Evolutionary conservation across 30 jellyfish, hydroid and myxozoan genomes (phyloP), one percentile per base, ranked within the genome.

Genomic region (Rhopilema esculentum): DNA sequence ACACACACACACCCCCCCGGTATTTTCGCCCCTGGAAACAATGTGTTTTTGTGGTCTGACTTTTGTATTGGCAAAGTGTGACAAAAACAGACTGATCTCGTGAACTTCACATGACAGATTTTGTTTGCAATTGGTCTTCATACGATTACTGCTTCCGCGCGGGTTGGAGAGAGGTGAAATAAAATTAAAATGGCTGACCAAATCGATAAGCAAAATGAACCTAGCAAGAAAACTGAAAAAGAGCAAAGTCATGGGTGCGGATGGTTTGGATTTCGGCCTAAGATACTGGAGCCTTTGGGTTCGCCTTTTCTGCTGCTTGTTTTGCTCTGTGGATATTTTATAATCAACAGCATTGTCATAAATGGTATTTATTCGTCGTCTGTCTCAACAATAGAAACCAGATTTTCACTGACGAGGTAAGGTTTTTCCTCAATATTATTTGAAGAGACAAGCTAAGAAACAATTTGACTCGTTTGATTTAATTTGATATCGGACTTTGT

Each of bases 351-450:
- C 63, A 63, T 79, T 2, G 92, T 84, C 21, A 51, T 84, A 20
- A 84, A 32, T 72, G 92, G 92, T 8, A 51, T 84, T 18, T 84
- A 40, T 49, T 84, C 92, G 16, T 51, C 84, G 50, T 84, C 92
- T 12, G 51, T 84, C 16, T 84, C 92, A 61, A 84, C 92, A 8
- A 84, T 84, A 2, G 92, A 84, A 80, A 53, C 32, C 27, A 70
- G 92, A 29, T 84, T 84, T 61, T 69, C 72, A 16, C 82, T 84
- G 26, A 70, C 92, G 21, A 84, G 92, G 92, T 84, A 70, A 18
- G 88, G 9, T 29, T 18, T 2, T 40, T 40, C 12, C 57, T 40
- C 9, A 40, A 40, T 40, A 40, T 40, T 6, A 40, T 40, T 40
- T 40, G 12, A 2, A 40, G 12, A 40, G 9, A 40, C 57, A 40